Percentiles rank a stretch among this genome's conserved stretches.
Conservation (phyloP, 2,113 vertebrate species). For the Capricornis sumatraensis region DNA sequence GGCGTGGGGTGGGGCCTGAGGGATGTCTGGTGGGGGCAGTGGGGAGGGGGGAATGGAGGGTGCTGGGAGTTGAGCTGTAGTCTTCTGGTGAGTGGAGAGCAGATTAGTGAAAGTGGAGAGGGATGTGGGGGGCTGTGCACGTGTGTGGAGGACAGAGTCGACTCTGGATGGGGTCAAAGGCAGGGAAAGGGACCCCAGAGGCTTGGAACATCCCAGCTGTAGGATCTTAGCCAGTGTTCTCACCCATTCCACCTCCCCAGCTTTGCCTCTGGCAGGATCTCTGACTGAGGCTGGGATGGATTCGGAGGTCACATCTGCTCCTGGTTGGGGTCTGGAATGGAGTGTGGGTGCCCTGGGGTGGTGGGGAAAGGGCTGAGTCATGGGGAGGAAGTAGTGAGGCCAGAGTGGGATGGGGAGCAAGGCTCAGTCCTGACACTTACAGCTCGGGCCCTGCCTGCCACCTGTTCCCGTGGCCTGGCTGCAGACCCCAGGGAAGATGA, state of each 20-base stretch:
- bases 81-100: background rate
- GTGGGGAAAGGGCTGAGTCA: background rate
- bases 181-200: background rate
- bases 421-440: background rate
- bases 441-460: background rate
- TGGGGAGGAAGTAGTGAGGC: background rate
- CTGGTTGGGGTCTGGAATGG: constrained; percentile 13
- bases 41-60: background rate
- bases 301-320: constrained; percentile 52
- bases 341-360: background rate
- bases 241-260: background rate
- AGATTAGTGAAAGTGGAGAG: background rate
- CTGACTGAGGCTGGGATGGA: background rate
- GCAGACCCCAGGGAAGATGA: background rate
- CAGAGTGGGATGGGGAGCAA: background rate
- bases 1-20: background rate
- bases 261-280: background rate
- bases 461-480: background rate
- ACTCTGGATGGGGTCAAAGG: background rate
- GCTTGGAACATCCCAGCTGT: background rate
- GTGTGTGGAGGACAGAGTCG: background rate
- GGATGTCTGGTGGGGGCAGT: accelerated
- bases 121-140: background rate
- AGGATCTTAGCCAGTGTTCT: background rate
- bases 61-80: background rate